Evolutionary conservation across 1,140 invertebrate species (phyloP).

Genomic region (Anthonomus grandis): DNA sequence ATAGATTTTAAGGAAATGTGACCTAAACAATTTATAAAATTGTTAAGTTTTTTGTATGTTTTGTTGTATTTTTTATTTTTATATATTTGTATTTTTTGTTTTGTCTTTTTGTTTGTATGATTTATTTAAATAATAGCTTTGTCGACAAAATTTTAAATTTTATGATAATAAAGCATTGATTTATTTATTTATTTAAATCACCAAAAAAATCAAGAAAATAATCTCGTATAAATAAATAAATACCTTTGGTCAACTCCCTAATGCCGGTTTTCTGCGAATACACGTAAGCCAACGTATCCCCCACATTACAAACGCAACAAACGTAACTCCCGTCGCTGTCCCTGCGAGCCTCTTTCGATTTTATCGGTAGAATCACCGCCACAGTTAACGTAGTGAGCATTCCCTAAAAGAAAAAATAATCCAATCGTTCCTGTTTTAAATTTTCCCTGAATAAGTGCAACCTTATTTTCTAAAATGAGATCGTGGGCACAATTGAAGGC

Average conservation of each 20-base stretch:
- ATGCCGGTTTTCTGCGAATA: conserved; percentile 76
- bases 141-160: too few relatives aligned
- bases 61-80: too few relatives aligned
- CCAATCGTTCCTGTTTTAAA: neutral
- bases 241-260: conserved; percentile 68
- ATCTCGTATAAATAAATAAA: too few relatives aligned
- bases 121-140: too few relatives aligned
- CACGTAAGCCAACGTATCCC: conserved; percentile 85
- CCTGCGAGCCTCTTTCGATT: conserved; percentile 22
- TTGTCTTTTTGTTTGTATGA: too few relatives aligned
- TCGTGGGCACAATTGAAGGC: conserved; percentile 87
- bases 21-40: too few relatives aligned
- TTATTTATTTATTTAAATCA: too few relatives aligned
- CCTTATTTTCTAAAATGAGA: conserved; percentile 78
- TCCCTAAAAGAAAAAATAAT: conserved; percentile 49
- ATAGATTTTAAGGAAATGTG: too few relatives aligned
- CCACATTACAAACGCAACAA: conserved; percentile 88
- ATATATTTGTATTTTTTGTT: too few relatives aligned
- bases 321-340: conserved; percentile 58
- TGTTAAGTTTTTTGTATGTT: too few relatives aligned
- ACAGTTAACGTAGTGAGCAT: conserved; percentile 84
- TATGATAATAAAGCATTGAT: too few relatives aligned
- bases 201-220: too few relatives aligned
- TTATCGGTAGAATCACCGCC: conserved; percentile 69
- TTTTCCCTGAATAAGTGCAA: neutral